Evolutionary conservation across 2,113 vertebrate species (phyloP).

Genomic region (Eclectus roratus): DNA sequence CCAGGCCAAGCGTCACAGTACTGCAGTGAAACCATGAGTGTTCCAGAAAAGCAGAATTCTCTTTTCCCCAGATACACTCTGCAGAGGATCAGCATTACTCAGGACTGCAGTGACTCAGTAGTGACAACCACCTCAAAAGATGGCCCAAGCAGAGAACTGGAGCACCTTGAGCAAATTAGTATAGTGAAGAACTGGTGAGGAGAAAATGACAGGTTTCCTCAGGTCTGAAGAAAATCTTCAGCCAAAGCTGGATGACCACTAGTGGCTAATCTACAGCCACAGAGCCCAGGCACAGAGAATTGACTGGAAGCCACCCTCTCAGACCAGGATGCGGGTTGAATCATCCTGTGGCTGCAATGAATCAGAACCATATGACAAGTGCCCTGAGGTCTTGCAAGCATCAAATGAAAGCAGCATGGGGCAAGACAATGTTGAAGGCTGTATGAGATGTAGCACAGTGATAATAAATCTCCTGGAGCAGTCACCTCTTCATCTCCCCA

Average conservation of each 20-base stretch:
- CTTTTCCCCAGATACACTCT: not conserved
- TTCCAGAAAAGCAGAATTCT: not conserved
- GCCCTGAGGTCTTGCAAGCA: not conserved
- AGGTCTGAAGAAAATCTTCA: not conserved
- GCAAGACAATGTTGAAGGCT: not conserved
- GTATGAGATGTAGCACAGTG: not conserved
- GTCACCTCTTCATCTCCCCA: not conserved
- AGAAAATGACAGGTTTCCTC: not conserved
- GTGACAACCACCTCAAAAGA: not conserved
- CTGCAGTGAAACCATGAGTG: not conserved
- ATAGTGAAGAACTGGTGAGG: not conserved
- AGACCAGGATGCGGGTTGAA: not conserved
- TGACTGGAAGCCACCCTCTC: not conserved
- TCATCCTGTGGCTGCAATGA: not conserved
- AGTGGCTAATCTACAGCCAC: not conserved
- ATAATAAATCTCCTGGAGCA: not conserved
- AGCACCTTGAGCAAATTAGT: not conserved
- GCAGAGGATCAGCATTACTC: not conserved
- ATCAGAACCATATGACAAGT: not conserved
- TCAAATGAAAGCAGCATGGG: not conserved
- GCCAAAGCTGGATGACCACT: not conserved
- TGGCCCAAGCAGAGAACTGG: not conserved
- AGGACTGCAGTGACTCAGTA: not conserved
- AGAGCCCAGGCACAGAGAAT: not conserved
- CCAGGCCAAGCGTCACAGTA: not conserved